phyloP scores from a whole-genome alignment of 2,888 invertebrate genomes.

The Plebejus argus region DNA sequence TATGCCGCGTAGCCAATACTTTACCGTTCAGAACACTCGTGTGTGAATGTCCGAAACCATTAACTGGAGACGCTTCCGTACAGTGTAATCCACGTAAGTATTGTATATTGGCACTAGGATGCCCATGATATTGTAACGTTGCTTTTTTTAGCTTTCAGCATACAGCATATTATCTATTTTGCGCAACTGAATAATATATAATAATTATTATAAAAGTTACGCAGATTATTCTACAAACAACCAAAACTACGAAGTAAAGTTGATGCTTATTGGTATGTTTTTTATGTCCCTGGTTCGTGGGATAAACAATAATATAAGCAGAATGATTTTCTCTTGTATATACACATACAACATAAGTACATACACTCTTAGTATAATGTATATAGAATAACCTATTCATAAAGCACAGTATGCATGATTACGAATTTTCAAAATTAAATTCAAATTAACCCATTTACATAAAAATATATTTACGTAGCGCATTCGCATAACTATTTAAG shows the following conservation, averaged over 20 bases:
- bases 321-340: neutral
- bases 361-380: neutral
- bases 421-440: neutral
- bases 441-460: neutral
- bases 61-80: conserved; percentile 91
- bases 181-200: neutral
- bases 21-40: conserved; percentile 93
- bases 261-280: conserved; percentile 14
- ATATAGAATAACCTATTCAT: conserved; percentile 1
- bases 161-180: neutral
- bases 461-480: no score
- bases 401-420: conserved; percentile 8
- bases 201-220: neutral
- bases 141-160: conserved; percentile 8
- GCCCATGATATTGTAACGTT: neutral
- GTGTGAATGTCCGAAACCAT: conserved; percentile 91
- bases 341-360: neutral
- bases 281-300: neutral
- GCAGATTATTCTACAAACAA: neutral
- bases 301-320: neutral
- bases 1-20: conserved; percentile 92
- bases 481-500: no score
- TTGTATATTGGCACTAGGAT: neutral
- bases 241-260: neutral
- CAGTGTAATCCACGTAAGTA: conserved; percentile 89